These are phyloP conservation scores for Spinibarbus caldwelli DNA, from an alignment of 2,797 vertebrate species.

Conservation along the genomic window DNA sequence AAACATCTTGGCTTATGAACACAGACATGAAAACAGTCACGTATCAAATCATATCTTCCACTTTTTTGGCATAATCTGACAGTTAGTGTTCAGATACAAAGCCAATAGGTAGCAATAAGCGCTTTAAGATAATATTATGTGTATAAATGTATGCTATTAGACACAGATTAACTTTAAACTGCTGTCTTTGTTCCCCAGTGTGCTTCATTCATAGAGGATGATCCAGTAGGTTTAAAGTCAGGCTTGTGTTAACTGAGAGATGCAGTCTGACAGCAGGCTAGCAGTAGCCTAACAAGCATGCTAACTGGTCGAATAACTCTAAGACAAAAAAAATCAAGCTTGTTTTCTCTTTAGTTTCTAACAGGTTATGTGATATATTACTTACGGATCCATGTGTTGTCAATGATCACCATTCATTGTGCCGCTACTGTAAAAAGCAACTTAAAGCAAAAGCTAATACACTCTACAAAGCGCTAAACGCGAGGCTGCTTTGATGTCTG, in stretches of 20 bases:
- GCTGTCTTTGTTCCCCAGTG: not conserved
- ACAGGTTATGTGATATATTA: not conserved
- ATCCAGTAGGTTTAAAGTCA: not conserved
- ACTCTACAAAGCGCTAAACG: slow-evolving; percentile 21
- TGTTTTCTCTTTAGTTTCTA: not conserved
- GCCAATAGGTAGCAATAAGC: not conserved
- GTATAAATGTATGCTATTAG: not conserved
- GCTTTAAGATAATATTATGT: not conserved
- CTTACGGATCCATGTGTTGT: slow-evolving; percentile 54
- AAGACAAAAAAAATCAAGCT: not conserved
- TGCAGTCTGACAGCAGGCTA: slow-evolving; percentile 27
- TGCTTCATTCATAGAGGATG: not conserved
- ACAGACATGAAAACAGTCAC: not conserved
- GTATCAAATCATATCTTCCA: not conserved
- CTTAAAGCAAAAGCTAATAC: slow-evolving; percentile 4
- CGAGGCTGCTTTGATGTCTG: no score
- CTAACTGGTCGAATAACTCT: not conserved
- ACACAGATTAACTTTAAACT: not conserved
- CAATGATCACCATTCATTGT: not conserved
- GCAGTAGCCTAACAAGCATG: slow-evolving; percentile 11
- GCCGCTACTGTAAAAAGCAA: not conserved
- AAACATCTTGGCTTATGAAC: not conserved
- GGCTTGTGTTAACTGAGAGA: not conserved
- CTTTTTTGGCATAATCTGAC: not conserved
- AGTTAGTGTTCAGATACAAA: not conserved